Percentiles rank a stretch among this genome's conserved stretches.
phyloP scores from a whole-genome alignment of 2,797 vertebrate genomes.

The Darevskia nairensis region DNA sequence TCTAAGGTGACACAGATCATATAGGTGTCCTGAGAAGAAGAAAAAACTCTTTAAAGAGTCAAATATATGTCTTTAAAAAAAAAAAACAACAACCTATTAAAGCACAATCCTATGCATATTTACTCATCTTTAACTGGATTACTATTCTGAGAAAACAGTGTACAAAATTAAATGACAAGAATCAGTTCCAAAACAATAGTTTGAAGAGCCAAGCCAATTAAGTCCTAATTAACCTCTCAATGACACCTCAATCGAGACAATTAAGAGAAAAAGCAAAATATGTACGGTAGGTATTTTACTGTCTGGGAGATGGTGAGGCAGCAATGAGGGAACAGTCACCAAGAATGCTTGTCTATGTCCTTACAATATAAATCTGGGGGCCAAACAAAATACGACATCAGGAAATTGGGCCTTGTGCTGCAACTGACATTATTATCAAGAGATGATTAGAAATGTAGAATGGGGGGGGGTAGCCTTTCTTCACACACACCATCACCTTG shows the following conservation, averaged over 20 bases:
- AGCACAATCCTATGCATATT: not conserved
- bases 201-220: not conserved
- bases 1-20: constrained; percentile 89
- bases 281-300: not conserved
- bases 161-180: no score
- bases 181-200: not conserved
- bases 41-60: constrained; percentile 31
- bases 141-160: no score
- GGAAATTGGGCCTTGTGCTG: not conserved
- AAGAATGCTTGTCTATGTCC: not conserved
- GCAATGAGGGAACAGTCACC: not conserved
- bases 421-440: not conserved
- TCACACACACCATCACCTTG: not conserved
- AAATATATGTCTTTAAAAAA: not conserved
- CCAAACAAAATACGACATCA: not conserved
- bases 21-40: constrained; percentile 86
- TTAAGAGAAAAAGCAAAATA: not conserved
- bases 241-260: not conserved
- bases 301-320: not conserved
- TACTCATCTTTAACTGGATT: not conserved
- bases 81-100: not conserved
- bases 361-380: not conserved
- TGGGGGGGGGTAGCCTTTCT: not conserved
- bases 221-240: not conserved
- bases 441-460: not conserved